Percentiles rank a stretch among this genome's conserved stretches.
phyloP scores from a whole-genome alignment of 1,140 invertebrate species.

The Pemphigus obesinymphae region DNA sequence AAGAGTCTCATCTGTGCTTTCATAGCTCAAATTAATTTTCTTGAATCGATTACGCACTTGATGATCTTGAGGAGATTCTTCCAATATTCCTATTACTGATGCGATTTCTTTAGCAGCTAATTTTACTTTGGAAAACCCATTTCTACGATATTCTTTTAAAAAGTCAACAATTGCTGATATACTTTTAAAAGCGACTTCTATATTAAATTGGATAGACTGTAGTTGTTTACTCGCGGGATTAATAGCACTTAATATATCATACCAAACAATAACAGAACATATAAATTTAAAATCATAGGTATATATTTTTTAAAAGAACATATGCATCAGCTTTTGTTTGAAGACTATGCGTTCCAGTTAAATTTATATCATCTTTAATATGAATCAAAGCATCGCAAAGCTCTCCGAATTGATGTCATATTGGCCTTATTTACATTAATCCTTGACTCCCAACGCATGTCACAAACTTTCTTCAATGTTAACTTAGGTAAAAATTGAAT shows the following conservation, averaged over 20 bases:
- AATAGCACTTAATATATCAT: conserved; percentile 31
- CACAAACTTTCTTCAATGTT: neutral
- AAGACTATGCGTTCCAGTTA: neutral
- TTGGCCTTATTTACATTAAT: neutral
- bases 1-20: neutral
- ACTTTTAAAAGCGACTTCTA: neutral
- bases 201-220: neutral
- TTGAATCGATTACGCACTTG: neutral
- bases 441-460: neutral
- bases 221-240: conserved; percentile 2
- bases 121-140: too few relatives aligned
- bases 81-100: too few relatives aligned
- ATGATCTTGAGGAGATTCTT: too few relatives aligned
- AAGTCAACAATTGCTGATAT: neutral
- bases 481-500: neutral
- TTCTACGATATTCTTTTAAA: neutral
- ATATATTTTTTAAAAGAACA: neutral
- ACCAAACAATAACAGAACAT: neutral
- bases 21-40: neutral
- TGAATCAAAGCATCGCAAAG: neutral
- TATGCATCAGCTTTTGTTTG: conserved; percentile 5
- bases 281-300: neutral
- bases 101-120: too few relatives aligned
- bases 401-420: neutral
- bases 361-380: neutral